Percentiles rank a stretch among this genome's conserved stretches.
Conservation (phyloP, 1,140 invertebrate species). For the Drosophila repletoides region DNA sequence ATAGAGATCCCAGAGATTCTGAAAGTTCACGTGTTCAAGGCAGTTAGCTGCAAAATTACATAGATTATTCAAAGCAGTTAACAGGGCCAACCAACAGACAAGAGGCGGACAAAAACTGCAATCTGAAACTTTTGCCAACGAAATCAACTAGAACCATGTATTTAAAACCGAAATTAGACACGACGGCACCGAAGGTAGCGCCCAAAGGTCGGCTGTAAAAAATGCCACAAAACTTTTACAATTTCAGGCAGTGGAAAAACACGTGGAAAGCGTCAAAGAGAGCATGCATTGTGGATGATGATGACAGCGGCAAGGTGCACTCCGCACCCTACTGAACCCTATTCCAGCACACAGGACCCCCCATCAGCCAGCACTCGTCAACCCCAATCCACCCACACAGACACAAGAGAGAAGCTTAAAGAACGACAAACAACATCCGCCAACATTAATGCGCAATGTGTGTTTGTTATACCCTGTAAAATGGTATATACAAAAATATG, state of each 20-base stretch:
- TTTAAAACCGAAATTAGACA: conserved; percentile 76
- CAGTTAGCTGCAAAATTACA: conserved; percentile 8
- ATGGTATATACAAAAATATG: too few species aligned
- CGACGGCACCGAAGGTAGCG: conserved; percentile 54
- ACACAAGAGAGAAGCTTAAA: conserved; percentile 46
- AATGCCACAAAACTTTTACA: conserved; percentile 67
- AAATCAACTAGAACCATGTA: conserved; percentile 71
- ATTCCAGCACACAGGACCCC: neutral
- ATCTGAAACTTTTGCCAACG: conserved; percentile 60
- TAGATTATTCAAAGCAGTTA: conserved; percentile 58
- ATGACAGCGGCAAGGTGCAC: conserved; percentile 29
- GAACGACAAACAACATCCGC: conserved; percentile 59
- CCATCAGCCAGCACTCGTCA: neutral
- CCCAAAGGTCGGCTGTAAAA: conserved; percentile 50
- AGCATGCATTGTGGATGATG: conserved; percentile 44
- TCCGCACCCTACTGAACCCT: conserved; percentile 4
- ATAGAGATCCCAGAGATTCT: too few species aligned
- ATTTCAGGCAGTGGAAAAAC: conserved; percentile 69
- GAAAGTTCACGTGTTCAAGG: too few species aligned
- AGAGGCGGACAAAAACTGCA: conserved; percentile 37
- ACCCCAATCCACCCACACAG: conserved; percentile 3
- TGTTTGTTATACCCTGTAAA: conserved; percentile 16
- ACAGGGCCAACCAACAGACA: conserved; percentile 7
- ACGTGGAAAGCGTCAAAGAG: conserved; percentile 68
- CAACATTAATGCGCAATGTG: conserved; percentile 33